These are phyloP conservation scores for Apodemus agrarius DNA, from an alignment of 2,797 vertebrate genomes.

Conservation along the genomic window DNA sequence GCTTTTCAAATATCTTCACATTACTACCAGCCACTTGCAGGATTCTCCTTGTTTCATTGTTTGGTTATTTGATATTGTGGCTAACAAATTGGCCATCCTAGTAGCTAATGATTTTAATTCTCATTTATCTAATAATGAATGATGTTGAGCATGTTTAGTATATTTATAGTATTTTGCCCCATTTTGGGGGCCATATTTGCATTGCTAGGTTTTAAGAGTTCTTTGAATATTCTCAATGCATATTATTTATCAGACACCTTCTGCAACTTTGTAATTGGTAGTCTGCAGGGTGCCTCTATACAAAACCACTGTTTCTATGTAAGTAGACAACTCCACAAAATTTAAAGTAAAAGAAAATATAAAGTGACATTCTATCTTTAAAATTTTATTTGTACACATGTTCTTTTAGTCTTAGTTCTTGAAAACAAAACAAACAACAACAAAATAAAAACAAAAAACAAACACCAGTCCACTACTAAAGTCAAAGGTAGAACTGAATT, in stretches of 20 bases:
- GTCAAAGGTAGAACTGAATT: neutral
- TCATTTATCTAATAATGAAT: neutral
- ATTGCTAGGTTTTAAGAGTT: neutral
- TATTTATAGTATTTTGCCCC: neutral
- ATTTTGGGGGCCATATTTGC: neutral
- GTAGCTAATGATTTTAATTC: neutral
- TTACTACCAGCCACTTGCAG: neutral
- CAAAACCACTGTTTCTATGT: neutral
- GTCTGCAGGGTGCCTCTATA: neutral
- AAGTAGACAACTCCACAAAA: neutral
- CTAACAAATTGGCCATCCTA: neutral
- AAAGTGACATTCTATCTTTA: neutral
- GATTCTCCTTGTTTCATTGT: neutral
- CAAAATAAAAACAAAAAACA: neutral
- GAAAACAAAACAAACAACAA: neutral
- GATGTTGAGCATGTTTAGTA: neutral
- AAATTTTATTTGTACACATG: neutral
- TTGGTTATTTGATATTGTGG: neutral
- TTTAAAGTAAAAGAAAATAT: neutral
- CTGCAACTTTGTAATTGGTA: neutral
- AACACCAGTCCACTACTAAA: neutral
- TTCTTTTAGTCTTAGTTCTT: neutral
- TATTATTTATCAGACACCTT: neutral
- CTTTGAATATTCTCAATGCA: neutral
- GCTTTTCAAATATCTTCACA: neutral